Base-by-base conservation (phyloP, 2,113 vertebrate genomes). In the Oenanthe melanoleuca region DNA sequence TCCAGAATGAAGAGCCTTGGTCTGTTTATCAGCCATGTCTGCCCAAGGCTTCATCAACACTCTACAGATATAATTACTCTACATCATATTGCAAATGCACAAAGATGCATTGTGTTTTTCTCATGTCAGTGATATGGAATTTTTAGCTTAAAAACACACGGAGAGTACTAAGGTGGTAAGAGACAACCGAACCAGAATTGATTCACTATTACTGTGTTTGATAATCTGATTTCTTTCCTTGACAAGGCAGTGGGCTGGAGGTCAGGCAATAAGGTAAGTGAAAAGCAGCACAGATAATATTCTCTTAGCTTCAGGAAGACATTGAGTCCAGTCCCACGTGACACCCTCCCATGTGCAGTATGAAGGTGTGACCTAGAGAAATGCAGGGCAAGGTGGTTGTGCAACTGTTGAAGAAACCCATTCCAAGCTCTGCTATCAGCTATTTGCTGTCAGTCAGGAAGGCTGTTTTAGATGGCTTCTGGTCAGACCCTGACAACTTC, bases 151-250 rank as follows among this genome's bases (percentile, higher is more conserved):
- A 44, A 66, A 94, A 52, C 50, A 34, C 17, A 12, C 2, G 6
- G 23, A 60, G 31, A 64, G 25, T 75, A 88, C 28, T 37, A 34
- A 55, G 44, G 10, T 80, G 45, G 49, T 83, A 63, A 92, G 56
- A 86, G 90, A 31, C 60, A 83, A 26, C 71, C 26, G 59, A 66
- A 83, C 31, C 28, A 71, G 38, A 91, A 83, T 7, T 82, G 55
- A 50, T 90, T 86, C 66, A 6, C 29, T 80, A 2, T 88, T 90
- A 33, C 21, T 88, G 26, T 22, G 80, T 63, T 50, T 72, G 79
- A 45, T 93, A 45, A 60, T 84, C 26, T 71, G 83, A 67, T 78
- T 92, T 84, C 67, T 88, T 80, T 23, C 65, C 52, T 65, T 55
- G 66, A 38, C 0, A 6, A 92, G 50, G 40, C 71, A 59, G 50